phyloP scores from a whole-genome alignment of 2,113 vertebrate genomes.

The Gyps fulvus region DNA sequence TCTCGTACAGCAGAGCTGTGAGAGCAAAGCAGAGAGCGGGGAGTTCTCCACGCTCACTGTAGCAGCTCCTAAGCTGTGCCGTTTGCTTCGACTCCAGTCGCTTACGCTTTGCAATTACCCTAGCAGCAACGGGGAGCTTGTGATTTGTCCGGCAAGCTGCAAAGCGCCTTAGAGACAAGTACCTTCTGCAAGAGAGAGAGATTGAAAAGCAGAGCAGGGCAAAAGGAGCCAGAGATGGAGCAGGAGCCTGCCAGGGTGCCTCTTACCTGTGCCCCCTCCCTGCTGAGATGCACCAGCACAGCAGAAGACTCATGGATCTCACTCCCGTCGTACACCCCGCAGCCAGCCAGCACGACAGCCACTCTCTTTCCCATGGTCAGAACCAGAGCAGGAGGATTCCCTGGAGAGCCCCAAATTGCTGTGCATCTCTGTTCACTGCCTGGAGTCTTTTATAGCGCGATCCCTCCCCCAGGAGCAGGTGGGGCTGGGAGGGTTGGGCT shows the following conservation, averaged over 20 bases:
- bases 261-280: constrained; percentile 82
- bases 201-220: neutral
- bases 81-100: rapidly evolving
- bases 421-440: neutral
- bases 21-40: neutral
- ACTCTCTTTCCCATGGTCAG: constrained; percentile 76
- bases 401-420: neutral
- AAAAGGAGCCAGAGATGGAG: neutral
- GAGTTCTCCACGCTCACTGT: rapidly evolving
- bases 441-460: neutral
- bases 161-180: neutral
- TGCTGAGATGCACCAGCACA: constrained; percentile 83
- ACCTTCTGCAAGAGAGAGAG: neutral
- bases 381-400: neutral
- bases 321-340: constrained; percentile 84
- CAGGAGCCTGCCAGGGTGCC: neutral
- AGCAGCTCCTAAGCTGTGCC: neutral
- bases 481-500: neutral
- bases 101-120: neutral
- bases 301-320: constrained; percentile 87
- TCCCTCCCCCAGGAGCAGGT: neutral
- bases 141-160: neutral
- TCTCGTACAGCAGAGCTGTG: rapidly evolving
- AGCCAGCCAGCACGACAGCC: constrained; percentile 83
- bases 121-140: rapidly evolving